Evolutionary conservation across 2,888 invertebrate genomes (phyloP).

Genomic region (Stenodera caucasica): DNA sequence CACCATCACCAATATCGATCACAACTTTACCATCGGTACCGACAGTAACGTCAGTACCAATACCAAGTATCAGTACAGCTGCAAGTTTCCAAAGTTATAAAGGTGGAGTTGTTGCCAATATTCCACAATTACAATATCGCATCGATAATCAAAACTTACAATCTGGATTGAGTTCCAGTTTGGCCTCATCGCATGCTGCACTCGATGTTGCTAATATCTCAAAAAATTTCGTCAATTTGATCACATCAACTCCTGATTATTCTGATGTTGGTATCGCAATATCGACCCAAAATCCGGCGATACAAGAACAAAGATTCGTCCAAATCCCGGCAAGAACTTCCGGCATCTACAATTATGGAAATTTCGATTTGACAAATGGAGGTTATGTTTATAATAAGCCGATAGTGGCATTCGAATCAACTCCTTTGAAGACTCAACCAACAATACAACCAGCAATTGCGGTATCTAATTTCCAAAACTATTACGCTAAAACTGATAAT

Average conservation of each 20-base stretch:
- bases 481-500: neutral
- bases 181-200: conserved; percentile 13
- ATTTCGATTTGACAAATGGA: conserved; percentile 8
- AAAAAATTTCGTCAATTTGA: conserved; percentile 31
- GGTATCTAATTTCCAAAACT: conserved; percentile 8
- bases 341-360: conserved; percentile 15
- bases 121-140: conserved; percentile 49
- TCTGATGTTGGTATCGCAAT: conserved; percentile 39
- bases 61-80: conserved; percentile 39
- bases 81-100: conserved; percentile 41
- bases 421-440: conserved; percentile 29
- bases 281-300: conserved; percentile 13
- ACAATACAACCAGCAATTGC: conserved; percentile 9
- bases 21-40: conserved; percentile 35
- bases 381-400: conserved; percentile 21
- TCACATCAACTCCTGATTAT: conserved; percentile 44
- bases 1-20: conserved; percentile 36
- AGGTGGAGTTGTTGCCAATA: conserved; percentile 50
- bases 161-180: neutral
- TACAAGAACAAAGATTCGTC: conserved; percentile 19
- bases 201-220: conserved; percentile 33
- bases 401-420: conserved; percentile 16
- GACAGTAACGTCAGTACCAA: conserved; percentile 44
- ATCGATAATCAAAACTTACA: conserved; percentile 14
- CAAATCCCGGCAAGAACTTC: conserved; percentile 21